phyloP scores from a whole-genome alignment of 2,888 invertebrate species.

The Monopis laevigella region DNA sequence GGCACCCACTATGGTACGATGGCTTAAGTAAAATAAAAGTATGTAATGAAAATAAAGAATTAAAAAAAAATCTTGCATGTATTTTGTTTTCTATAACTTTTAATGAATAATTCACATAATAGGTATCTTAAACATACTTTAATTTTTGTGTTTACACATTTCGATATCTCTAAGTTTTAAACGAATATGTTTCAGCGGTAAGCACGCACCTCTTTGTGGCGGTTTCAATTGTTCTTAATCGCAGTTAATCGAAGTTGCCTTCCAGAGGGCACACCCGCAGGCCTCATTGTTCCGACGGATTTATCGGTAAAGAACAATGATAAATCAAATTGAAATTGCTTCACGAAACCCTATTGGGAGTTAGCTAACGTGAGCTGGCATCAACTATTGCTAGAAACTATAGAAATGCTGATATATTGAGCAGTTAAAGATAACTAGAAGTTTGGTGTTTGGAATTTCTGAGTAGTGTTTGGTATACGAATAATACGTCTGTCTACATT shows the following conservation, averaged over 20 bases:
- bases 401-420: slow-evolving; percentile 1
- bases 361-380: slow-evolving; percentile 22
- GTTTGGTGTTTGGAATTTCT: slow-evolving; percentile 9
- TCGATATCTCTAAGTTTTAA: too few species aligned
- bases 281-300: slow-evolving; percentile 51
- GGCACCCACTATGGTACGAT: too few species aligned
- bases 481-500: too few species aligned
- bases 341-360: slow-evolving; percentile 18
- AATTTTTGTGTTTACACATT: too few species aligned
- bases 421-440: slow-evolving; percentile 8
- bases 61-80: too few species aligned
- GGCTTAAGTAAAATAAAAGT: too few species aligned
- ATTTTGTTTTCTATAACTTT: too few species aligned
- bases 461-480: too few species aligned
- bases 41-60: too few species aligned
- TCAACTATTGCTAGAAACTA: slow-evolving; percentile 5
- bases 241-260: slow-evolving; percentile 60
- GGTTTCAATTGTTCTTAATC: slow-evolving; percentile 47
- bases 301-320: slow-evolving; percentile 63
- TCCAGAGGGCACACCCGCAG: slow-evolving; percentile 29
- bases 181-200: too few species aligned
- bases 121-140: too few species aligned
- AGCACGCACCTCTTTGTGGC: slow-evolving; percentile 12
- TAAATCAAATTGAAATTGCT: slow-evolving; percentile 64
- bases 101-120: too few species aligned